These are phyloP conservation scores for Pyralis farinalis DNA, from an alignment of 2,888 invertebrate genomes.

Conservation along the genomic window DNA sequence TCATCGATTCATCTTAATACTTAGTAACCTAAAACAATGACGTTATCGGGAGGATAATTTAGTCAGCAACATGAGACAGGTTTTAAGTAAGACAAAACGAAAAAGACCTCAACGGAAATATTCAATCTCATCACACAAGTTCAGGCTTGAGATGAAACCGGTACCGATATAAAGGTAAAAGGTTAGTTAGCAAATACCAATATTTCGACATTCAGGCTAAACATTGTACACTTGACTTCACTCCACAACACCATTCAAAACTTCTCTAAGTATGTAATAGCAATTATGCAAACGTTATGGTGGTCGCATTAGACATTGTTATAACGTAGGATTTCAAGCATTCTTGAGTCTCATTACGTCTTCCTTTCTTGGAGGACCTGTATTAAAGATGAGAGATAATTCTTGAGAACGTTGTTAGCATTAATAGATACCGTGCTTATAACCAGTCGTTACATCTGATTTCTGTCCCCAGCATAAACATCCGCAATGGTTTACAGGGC, in stretches of 20 bases:
- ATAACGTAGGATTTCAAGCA: conserved; percentile 19
- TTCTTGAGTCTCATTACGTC: conserved; percentile 27
- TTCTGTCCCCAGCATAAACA: conserved; percentile 56
- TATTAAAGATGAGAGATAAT: conserved; percentile 30
- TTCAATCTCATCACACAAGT: conserved; percentile 45
- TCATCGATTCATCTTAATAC: not conserved
- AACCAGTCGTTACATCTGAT: conserved; percentile 46
- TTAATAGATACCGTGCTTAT: conserved; percentile 38
- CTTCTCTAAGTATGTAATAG: conserved; percentile 8
- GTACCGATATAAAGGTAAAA: conserved; percentile 60
- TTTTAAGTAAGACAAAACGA: conserved; percentile 49
- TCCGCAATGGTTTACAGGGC: conserved; percentile 51
- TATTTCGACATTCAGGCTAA: conserved; percentile 33
- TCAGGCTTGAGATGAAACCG: conserved; percentile 55
- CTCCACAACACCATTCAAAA: conserved; percentile 7
- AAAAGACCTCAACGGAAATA: conserved; percentile 60
- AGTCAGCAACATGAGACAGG: conserved; percentile 54
- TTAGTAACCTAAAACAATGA: too few relatives aligned
- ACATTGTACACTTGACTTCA: conserved; percentile 20
- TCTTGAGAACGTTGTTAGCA: conserved; percentile 19
- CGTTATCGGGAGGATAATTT: conserved; percentile 37
- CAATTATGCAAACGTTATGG: conserved; percentile 5
- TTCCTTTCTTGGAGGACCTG: conserved; percentile 28
- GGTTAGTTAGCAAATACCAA: conserved; percentile 57
- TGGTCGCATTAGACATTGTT: conserved; percentile 18